These are phyloP conservation scores for Danio kyathit DNA, from an alignment of 2,797 vertebrate genomes.

Conservation along the genomic window DNA sequence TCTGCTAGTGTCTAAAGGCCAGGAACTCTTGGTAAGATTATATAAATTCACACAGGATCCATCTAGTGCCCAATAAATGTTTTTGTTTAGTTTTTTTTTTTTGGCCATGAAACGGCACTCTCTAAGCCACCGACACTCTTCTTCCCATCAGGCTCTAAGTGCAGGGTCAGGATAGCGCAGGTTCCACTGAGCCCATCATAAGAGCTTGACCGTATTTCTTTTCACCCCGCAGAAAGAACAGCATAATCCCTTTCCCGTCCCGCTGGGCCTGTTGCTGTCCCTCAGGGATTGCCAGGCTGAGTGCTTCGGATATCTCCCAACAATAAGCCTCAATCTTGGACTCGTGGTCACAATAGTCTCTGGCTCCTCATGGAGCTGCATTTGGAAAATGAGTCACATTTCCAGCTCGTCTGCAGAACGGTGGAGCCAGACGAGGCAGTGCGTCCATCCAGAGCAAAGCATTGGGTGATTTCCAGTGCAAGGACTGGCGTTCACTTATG, in stretches of 20 bases:
- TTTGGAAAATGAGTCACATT: slow-evolving; percentile 62
- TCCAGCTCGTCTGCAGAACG: slow-evolving; percentile 61
- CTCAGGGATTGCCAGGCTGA: slow-evolving; percentile 47
- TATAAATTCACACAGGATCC: neutral
- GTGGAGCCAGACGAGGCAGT: slow-evolving; percentile 63
- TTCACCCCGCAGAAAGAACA: slow-evolving; percentile 27
- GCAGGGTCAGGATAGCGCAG: slow-evolving; percentile 10
- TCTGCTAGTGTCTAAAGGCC: slow-evolving; percentile 87
- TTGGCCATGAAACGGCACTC: slow-evolving; percentile 4
- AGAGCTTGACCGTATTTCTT: slow-evolving; percentile 43
- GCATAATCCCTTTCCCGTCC: slow-evolving; percentile 3
- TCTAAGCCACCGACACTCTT: slow-evolving; percentile 5
- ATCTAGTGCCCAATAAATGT: neutral
- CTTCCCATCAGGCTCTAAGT: slow-evolving; percentile 24
- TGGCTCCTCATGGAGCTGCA: slow-evolving; percentile 58
- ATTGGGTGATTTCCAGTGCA: slow-evolving; percentile 64
- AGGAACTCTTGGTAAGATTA: slow-evolving; percentile 86
- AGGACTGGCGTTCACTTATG: slow-evolving; percentile 65
- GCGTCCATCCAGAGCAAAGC: slow-evolving; percentile 67
- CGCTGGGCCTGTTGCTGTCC: neutral
- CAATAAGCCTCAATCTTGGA: slow-evolving; percentile 40
- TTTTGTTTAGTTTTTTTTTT: neutral
- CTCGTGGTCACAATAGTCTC: slow-evolving; percentile 28
- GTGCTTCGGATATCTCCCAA: slow-evolving; percentile 42
- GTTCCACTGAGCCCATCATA: slow-evolving; percentile 24